Evolutionary conservation across 1,140 invertebrate species (phyloP), one percentile per base, ranked within the genome.

Genomic region (Cylas formicarius): DNA sequence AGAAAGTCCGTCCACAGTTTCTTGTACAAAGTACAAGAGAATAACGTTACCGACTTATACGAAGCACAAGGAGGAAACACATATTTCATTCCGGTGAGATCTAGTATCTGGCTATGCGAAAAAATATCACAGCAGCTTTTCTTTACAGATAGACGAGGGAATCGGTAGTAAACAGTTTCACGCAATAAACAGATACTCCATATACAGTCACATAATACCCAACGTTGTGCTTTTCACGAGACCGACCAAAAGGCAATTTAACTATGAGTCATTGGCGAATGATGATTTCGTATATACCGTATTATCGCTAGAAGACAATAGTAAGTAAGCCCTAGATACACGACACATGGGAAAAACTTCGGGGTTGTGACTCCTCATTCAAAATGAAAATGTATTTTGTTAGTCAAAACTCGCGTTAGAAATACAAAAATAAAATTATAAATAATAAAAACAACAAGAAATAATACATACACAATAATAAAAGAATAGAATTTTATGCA

Each of bases 141-240:
- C 10, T 9, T 13, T 32, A 32, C 29, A 44, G 41, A 17, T 88
- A 11, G 86, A 90, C 65, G 81, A 85, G 61, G 84, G 82, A 21
- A 85, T 88, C 55, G 48, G 44, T 18, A 14, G 46, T 0, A 27
- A 50, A 24, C 43, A 52, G 4, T 40, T 43, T 9, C 36, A 52
- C 43, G 74, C 82, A 51, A 78, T 90, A 29, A 85, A 90, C 61
- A 73, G 68, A 10, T 79, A 86, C 61, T 84, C 91, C 10, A 80
- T 92, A 22, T 81, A 89, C 59, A 86, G 86, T 8, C 89, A 94
- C 64, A 77, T 92, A 10, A 80, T 93, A 54, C 83, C 83, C 0
- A 76, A 82, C 56, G 74, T 82, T 53, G 84, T 89, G 4, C 73
- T 93, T 10, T 94, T 92, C 66, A 89, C 86, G 1, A 73, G 80